phyloP scores from a whole-genome alignment of 2,797 vertebrate genomes.

The Buceros bicornis region DNA sequence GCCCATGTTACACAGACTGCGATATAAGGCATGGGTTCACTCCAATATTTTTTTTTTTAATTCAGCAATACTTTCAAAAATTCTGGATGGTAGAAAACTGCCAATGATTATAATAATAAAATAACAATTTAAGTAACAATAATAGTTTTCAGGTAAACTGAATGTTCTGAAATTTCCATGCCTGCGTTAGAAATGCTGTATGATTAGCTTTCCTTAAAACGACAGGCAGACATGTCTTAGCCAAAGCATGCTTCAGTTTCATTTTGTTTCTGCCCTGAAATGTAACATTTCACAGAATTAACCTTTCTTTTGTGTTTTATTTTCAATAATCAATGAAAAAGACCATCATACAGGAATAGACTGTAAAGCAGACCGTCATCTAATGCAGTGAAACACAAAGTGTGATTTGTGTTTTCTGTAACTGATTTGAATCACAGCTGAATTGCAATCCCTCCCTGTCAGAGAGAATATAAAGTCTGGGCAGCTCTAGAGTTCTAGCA shows the following conservation, averaged over 20 bases:
- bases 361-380: not conserved
- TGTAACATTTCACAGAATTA: not conserved
- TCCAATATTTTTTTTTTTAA: not conserved
- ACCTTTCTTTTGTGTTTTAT: not conserved
- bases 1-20: not conserved
- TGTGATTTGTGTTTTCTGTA: not conserved
- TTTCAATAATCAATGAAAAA: not conserved
- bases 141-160: not conserved
- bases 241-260: not conserved
- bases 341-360: not conserved
- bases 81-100: not conserved
- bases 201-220: not conserved
- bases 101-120: not conserved
- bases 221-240: not conserved
- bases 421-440: constrained; percentile 27
- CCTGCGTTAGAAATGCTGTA: not conserved
- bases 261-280: not conserved
- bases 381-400: not conserved
- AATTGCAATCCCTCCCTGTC: constrained; percentile 25
- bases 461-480: constrained; percentile 29
- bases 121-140: not conserved
- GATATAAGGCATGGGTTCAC: not conserved
- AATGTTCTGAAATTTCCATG: not conserved
- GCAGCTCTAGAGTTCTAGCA: constrained; percentile 44
- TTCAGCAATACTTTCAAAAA: not conserved